Evolutionary conservation across 2,113 vertebrate species (phyloP).

Genomic region (Gambusia holbrooki): DNA sequence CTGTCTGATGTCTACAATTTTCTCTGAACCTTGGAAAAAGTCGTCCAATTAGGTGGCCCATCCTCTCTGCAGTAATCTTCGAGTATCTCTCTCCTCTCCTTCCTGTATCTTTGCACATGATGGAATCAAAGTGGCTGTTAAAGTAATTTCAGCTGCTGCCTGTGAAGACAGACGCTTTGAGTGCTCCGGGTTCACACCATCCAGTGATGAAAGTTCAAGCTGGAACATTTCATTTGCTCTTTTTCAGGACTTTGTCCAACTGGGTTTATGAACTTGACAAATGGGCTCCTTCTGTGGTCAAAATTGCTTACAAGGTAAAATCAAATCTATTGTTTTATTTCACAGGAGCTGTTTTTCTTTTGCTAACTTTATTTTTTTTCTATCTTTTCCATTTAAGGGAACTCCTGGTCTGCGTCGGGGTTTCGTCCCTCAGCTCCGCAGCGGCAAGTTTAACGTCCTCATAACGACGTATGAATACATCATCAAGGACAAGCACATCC

Average conservation of each 20-base stretch:
- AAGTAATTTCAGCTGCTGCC: neutral
- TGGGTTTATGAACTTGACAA: slow-evolving; percentile 98
- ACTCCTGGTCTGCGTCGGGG: slow-evolving; percentile 92
- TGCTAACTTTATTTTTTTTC: neutral
- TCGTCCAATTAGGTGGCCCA: neutral
- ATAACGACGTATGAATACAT: slow-evolving; percentile 98
- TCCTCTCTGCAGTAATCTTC: neutral
- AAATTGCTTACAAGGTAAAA: slow-evolving; percentile 97
- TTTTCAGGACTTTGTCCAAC: slow-evolving; percentile 91
- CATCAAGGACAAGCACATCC: slow-evolving; percentile 99
- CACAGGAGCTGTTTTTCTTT: neutral
- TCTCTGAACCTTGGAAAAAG: neutral
- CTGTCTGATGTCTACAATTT: neutral
- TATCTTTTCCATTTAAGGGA: slow-evolving; percentile 78
- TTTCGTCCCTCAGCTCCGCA: slow-evolving; percentile 92
- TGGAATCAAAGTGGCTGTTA: neutral
- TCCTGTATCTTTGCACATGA: neutral
- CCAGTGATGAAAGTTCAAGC: neutral
- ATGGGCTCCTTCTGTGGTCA: slow-evolving; percentile 97
- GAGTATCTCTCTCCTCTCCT: neutral
- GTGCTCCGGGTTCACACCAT: neutral
- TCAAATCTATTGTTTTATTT: neutral
- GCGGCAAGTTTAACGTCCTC: slow-evolving; percentile 97
- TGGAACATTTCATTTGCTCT: neutral
- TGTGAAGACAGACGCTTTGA: neutral